Base-by-base conservation (phyloP, 2,797 vertebrate species). In the Paguma larvata region DNA sequence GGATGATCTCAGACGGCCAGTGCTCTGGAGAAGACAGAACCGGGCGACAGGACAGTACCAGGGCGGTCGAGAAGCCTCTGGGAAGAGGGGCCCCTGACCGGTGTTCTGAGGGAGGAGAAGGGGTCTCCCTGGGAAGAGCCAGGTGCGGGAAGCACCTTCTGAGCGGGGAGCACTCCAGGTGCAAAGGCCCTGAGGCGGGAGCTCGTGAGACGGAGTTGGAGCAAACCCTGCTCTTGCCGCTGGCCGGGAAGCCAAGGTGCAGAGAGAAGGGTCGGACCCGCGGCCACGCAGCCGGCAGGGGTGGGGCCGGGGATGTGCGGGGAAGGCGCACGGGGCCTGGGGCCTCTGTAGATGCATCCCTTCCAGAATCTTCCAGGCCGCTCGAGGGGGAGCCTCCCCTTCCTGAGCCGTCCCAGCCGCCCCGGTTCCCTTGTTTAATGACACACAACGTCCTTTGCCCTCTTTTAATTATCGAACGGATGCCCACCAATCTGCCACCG, bases 371-470 rank as follows among this genome's bases (percentile, higher is more conserved):
- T 32, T 82, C 34, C 34, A 16, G 62, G 68, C 75, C n/a, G 67
- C 82, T n/a, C 11, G 27, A 30, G 51, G 51, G 41, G 32, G 41
- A 56, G 80, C 72, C 5, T 27, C 10, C 51, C 12, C 85, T 21
- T 3, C 70, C 89, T 48, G 75, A 68, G 73, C 73, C 0, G 0
- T 19, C 32, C 92, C 90, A 89, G 92, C 95, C 85, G 53, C 23
- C 95, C 84, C 30, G 51, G 65, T 18, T 46, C 68, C 6, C 85
- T 27, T n/a, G 34, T 85, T 92, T 70, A 84, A 91, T 91, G 51
- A 94, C 94, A 88, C 92, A 56, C 32, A 51, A 30, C 0, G 0
- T 41, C 72, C 94, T 34, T 56, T 3, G 0, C 89, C 85, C 59
- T 94, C 59, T 56, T 70, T 90, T 70, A 85, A 85, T 86, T 62